Evolutionary conservation across 2,888 invertebrate species (phyloP).

Genomic region (Andrena haemorrhoa): DNA sequence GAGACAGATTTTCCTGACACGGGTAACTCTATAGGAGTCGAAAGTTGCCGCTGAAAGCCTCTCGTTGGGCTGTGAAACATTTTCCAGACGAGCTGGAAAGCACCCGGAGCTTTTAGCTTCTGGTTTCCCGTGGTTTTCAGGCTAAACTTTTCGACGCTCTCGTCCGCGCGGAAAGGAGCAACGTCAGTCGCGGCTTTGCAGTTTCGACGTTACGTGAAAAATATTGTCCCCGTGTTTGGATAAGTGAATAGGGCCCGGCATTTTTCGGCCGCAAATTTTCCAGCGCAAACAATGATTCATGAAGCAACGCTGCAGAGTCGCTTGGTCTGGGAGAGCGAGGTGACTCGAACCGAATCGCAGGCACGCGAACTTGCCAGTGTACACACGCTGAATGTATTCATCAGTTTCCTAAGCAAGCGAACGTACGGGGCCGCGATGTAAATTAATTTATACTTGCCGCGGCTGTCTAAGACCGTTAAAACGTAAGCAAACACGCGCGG

Average conservation of each 20-base stretch:
- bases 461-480: not conserved
- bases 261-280: too few species aligned
- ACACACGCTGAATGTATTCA: slow-evolving; percentile 31
- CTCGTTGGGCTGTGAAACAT: slow-evolving; percentile 57
- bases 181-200: slow-evolving; percentile 14
- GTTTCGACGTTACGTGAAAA: slow-evolving; percentile 35
- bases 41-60: slow-evolving; percentile 60
- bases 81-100: slow-evolving; percentile 42
- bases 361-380: slow-evolving; percentile 28
- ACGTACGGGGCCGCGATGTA: slow-evolving; percentile 24
- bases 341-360: not conserved
- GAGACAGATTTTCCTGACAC: slow-evolving; percentile 53
- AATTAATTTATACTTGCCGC: slow-evolving; percentile 45
- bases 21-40: slow-evolving; percentile 53
- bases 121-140: slow-evolving; percentile 54
- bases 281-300: slow-evolving; percentile 18
- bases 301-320: too few species aligned
- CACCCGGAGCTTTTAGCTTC: slow-evolving; percentile 62
- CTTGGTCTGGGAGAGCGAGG: slow-evolving; percentile 2
- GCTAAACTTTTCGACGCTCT: slow-evolving; percentile 59
- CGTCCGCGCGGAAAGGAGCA: slow-evolving; percentile 14
- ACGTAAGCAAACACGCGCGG: not conserved
- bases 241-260: not conserved
- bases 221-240: slow-evolving; percentile 30
- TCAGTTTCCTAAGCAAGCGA: slow-evolving; percentile 3